phyloP scores from a whole-genome alignment of 2,888 invertebrate genomes.

The Pseudoips prasinana region DNA sequence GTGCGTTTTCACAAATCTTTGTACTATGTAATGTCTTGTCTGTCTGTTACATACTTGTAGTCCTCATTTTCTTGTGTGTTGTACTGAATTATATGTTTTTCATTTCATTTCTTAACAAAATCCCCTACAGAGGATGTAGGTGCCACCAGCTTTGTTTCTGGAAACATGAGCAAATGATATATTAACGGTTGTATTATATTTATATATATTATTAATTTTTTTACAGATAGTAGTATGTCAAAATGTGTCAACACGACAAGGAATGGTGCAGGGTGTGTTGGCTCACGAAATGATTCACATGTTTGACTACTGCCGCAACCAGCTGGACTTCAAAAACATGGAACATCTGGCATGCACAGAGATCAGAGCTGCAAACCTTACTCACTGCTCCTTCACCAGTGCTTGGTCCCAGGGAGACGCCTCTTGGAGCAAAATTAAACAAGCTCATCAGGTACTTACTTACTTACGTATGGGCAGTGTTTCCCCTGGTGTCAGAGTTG shows the following conservation, averaged over 20 bases:
- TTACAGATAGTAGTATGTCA: constrained; percentile 94
- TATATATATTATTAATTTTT: not conserved
- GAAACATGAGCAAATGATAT: too few relatives aligned
- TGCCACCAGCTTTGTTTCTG: too few relatives aligned
- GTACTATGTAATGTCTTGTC: too few relatives aligned
- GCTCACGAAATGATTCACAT: constrained; percentile 98
- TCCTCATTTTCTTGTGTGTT: too few relatives aligned
- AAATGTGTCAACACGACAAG: constrained; percentile 87
- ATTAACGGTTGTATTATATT: too few relatives aligned
- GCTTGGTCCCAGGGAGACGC: constrained; percentile 90
- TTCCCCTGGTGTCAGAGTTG: too few relatives aligned
- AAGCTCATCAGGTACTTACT: constrained; percentile 87
- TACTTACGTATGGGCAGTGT: too few relatives aligned
- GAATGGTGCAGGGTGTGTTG: constrained; percentile 89
- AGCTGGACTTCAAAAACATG: constrained; percentile 93
- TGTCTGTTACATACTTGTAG: too few relatives aligned
- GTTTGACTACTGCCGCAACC: constrained; percentile 96
- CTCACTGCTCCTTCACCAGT: constrained; percentile 94
- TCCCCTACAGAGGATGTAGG: too few relatives aligned
- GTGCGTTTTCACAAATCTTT: too few relatives aligned
- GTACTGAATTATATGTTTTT: too few relatives aligned
- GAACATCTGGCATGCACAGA: constrained; percentile 98
- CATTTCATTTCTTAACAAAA: too few relatives aligned
- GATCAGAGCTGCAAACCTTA: constrained; percentile 95
- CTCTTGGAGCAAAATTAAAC: constrained; percentile 85